Evolutionary conservation across 1,140 invertebrate genomes (phyloP).

Genomic region (Lanistes nyassanus): DNA sequence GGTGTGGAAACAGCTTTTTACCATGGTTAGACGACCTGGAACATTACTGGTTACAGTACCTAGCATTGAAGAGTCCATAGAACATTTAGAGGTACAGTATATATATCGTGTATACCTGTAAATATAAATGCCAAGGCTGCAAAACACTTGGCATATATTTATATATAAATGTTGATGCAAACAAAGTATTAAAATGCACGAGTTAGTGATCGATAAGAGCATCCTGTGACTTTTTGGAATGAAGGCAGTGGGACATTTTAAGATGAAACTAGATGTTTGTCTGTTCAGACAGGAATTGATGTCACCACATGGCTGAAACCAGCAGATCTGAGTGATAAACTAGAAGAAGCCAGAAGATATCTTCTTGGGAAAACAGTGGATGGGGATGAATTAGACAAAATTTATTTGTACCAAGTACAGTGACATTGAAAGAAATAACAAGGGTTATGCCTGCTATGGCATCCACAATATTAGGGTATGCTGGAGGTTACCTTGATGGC

Average conservation of each 20-base stretch:
- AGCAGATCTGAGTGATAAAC: constrained; percentile 11
- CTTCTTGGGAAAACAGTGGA: not conserved
- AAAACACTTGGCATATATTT: too few relatives aligned
- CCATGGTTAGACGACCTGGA: constrained; percentile 7
- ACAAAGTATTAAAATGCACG: not conserved
- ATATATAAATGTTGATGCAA: too few relatives aligned
- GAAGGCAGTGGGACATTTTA: not conserved
- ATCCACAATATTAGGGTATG: too few relatives aligned
- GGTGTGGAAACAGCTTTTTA: constrained; percentile 11
- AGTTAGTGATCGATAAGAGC: not conserved
- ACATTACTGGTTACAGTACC: constrained; percentile 10
- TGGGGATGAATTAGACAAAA: constrained; percentile 14
- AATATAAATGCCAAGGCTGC: too few relatives aligned
- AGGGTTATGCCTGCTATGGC: too few relatives aligned
- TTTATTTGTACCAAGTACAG: constrained; percentile 10
- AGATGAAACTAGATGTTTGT: not conserved
- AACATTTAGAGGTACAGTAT: constrained; percentile 14
- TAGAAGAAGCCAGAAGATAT: not conserved
- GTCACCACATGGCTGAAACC: constrained; percentile 20
- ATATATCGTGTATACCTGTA: too few relatives aligned
- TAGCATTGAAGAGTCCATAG: constrained; percentile 14
- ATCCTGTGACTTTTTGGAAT: not conserved
- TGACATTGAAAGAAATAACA: too few relatives aligned
- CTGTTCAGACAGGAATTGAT: constrained; percentile 7
- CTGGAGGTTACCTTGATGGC: too few relatives aligned